Evolutionary conservation across 2,797 vertebrate genomes (phyloP), one percentile per base, ranked within the genome.

Genomic region (Anabas testudineus): DNA sequence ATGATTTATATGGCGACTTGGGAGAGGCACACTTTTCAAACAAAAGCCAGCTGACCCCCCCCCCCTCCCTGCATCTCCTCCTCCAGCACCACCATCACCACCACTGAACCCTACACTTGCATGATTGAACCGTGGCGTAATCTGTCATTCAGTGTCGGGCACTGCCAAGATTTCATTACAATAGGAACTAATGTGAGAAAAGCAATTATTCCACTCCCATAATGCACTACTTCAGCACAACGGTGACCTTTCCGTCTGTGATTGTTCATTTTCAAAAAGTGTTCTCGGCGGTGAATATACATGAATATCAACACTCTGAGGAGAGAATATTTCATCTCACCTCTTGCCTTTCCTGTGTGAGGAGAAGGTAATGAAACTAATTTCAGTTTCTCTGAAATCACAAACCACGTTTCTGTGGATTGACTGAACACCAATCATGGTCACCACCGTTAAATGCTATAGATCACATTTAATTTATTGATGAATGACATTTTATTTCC

Each of bases 131-230:
- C 58, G 39, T 45, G 58, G 62, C 39, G 45, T 86, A 87, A 90
- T 92, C 88, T 87, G 88, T 85, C 88, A 90, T 83, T 90, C 87
- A 85, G 57, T 34, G 84, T 76, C 39, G 18, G 67, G 71, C 56
- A 52, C 80, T 74, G 90, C 78, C 82, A 72, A 67, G 65, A 84
- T 90, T 89, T 88, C 89, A 92, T 93, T 90, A 90, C 89, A 92
- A 92, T 90, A 85, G 85, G 79, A 89, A 82, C 85, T 90, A 92
- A 92, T 91, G 84, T 87, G 88, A 83, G 82, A 78, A 90, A 93
- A 92, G 92, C 91, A 92, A 93, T 92, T 92, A 92, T 90, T 90
- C 72, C 79, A 63, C 81, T 83, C 83, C 63, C 76, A 87, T 90
- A 91, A 91, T 91, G 88, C 87, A 89, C 88, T 88, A 81, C 86